These are phyloP conservation scores for Heliocidaris erythrogramma DNA, from an alignment of 35 echinoderm and acorn worm genomes.

Conservation along the genomic window DNA sequence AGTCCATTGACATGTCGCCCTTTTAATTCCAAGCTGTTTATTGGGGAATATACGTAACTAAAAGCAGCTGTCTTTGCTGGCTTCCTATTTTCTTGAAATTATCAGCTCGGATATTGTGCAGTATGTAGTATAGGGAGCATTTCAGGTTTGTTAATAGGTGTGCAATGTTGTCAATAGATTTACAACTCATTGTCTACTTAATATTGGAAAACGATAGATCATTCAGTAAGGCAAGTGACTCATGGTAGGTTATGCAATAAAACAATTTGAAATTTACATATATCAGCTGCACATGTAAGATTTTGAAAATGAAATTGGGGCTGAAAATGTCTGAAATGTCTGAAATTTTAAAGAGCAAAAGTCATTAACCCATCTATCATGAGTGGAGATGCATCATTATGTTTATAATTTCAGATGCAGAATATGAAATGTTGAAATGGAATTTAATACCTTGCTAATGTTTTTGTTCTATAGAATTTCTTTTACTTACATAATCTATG, in stretches of 20 bases:
- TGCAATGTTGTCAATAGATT: not conserved
- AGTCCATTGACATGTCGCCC: not conserved
- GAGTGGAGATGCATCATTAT: not conserved
- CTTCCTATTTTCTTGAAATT: not conserved
- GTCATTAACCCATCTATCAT: not conserved
- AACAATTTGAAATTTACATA: not conserved
- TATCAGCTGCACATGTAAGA: not conserved
- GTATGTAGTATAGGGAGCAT: not conserved
- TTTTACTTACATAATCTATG: not conserved
- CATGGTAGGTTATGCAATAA: slow-evolving; percentile 12
- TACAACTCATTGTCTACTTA: not conserved
- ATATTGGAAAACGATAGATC: not conserved
- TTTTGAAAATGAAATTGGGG: not conserved
- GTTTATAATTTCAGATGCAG: not conserved
- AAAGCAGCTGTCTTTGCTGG: not conserved
- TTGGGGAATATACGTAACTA: not conserved
- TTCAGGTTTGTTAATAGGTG: not conserved
- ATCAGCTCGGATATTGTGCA: not conserved
- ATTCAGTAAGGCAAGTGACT: not conserved
- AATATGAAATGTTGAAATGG: not conserved
- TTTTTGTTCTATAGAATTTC: not conserved
- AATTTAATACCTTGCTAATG: not conserved
- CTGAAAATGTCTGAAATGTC: not conserved
- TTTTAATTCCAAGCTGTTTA: not conserved
- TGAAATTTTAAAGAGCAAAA: not conserved